Conservation (phyloP, 2,888 invertebrate species). For the Pimpla rufipes region DNA sequence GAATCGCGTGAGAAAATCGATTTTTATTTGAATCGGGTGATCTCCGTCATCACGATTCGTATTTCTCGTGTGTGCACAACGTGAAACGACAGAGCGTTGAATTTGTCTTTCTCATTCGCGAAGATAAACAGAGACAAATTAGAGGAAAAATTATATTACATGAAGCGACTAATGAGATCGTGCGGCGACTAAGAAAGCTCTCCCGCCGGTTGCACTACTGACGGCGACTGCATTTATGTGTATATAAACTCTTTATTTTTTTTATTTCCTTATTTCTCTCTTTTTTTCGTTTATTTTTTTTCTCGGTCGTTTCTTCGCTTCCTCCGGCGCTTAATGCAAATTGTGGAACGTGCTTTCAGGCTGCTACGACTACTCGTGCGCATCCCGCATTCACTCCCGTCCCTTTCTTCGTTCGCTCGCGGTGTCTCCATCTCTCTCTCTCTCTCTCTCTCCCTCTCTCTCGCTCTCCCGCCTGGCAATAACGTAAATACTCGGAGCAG, state of each 20-base stretch:
- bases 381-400: slow-evolving; percentile 70
- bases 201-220: slow-evolving; percentile 8
- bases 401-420: slow-evolving; percentile 75
- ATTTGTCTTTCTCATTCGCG: neutral
- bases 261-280: slow-evolving; percentile 21
- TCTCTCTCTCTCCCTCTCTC: slow-evolving; percentile 42
- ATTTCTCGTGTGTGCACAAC: neutral
- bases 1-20: too few relatives aligned
- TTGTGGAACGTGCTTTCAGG: slow-evolving; percentile 71
- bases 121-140: slow-evolving; percentile 45
- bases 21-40: too few relatives aligned
- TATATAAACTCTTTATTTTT: slow-evolving; percentile 17
- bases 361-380: slow-evolving; percentile 79
- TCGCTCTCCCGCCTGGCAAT: slow-evolving; percentile 51
- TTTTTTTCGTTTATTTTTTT: slow-evolving; percentile 36
- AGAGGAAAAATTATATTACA: slow-evolving; percentile 32
- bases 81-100: neutral
- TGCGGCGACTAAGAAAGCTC: slow-evolving; percentile 57
- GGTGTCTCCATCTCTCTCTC: slow-evolving; percentile 30
- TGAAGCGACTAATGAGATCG: slow-evolving; percentile 66
- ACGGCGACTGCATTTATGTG: slow-evolving; percentile 45
- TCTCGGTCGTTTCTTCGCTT: slow-evolving; percentile 56
- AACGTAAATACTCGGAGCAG: slow-evolving; percentile 70
- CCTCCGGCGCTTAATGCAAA: slow-evolving; percentile 68
- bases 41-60: neutral